phyloP scores from a whole-genome alignment of 2,113 vertebrate genomes.

The Lates calcarifer region DNA sequence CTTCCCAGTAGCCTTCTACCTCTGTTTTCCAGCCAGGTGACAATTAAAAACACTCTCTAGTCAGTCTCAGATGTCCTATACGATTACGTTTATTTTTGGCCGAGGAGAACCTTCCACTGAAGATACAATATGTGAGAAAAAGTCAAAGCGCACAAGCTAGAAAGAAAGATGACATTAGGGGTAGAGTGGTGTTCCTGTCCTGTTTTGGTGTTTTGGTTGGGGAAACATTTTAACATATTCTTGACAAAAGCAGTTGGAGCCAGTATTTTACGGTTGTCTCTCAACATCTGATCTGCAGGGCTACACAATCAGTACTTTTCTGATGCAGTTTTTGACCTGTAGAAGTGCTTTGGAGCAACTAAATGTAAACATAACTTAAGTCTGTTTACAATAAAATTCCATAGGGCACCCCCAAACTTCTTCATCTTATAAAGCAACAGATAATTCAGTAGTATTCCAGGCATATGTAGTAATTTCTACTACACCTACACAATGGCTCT shows the following conservation, averaged over 20 bases:
- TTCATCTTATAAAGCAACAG: background rate
- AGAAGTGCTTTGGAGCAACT: background rate
- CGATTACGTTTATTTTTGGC: background rate
- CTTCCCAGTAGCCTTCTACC: background rate
- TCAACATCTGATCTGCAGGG: background rate
- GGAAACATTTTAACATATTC: background rate
- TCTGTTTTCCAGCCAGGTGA: too few species aligned
- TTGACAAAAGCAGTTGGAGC: too few species aligned
- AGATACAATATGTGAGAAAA: background rate
- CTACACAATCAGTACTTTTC: background rate
- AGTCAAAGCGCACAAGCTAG: too few species aligned
- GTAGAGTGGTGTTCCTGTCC: too few species aligned
- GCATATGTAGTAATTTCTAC: background rate
- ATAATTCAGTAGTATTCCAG: background rate
- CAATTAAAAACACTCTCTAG: background rate
- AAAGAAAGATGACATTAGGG: too few species aligned
- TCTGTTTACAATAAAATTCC: slow-evolving; percentile 4
- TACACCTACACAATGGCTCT: background rate
- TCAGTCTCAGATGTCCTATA: background rate
- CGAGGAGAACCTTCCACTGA: background rate
- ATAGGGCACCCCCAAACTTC: background rate
- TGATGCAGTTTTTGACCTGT: background rate
- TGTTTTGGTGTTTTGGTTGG: too few species aligned
- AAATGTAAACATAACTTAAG: background rate
- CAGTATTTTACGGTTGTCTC: background rate